These are phyloP conservation scores for Campoletis raptor DNA, from an alignment of 2,888 invertebrate genomes.

Conservation along the genomic window DNA sequence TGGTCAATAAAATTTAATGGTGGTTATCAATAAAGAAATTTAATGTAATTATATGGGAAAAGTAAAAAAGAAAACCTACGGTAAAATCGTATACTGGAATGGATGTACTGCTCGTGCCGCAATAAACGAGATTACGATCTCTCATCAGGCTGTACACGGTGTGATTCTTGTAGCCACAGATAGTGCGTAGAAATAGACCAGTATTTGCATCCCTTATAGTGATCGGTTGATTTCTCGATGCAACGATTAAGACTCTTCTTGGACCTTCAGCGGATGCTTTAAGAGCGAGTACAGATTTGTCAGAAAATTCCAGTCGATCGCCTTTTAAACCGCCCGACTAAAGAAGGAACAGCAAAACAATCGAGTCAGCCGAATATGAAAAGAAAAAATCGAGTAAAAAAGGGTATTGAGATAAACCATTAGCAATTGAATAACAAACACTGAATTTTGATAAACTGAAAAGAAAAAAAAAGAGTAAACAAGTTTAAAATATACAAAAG, in stretches of 20 bases:
- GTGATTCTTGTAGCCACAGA: slow-evolving; percentile 86
- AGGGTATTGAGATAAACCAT: not conserved
- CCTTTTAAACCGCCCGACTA: slow-evolving; percentile 79
- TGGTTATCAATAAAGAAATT: no score
- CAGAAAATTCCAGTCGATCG: slow-evolving; percentile 86
- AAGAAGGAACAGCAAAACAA: not conserved
- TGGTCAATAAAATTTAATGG: no score
- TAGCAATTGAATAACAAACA: not conserved
- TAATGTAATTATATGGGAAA: not conserved
- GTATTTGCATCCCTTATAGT: slow-evolving; percentile 90
- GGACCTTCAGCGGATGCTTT: slow-evolving; percentile 91
- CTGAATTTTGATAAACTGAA: not conserved
- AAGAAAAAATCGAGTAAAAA: not conserved
- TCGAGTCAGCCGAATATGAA: not conserved
- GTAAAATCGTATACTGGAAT: slow-evolving; percentile 91
- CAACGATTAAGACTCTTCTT: slow-evolving; percentile 89
- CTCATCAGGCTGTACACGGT: slow-evolving; percentile 91
- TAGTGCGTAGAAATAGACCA: slow-evolving; percentile 89
- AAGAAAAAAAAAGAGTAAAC: not conserved
- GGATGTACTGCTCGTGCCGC: slow-evolving; percentile 90
- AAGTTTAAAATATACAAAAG: not conserved
- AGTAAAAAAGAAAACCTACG: slow-evolving; percentile 85
- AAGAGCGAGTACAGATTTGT: slow-evolving; percentile 89
- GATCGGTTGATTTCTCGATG: slow-evolving; percentile 89
- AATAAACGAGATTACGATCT: slow-evolving; percentile 90